Percentiles rank a stretch among this genome's conserved stretches.
Conservation (phyloP, 2,888 invertebrate genomes). For the Drosophila pseudotakahashii region DNA sequence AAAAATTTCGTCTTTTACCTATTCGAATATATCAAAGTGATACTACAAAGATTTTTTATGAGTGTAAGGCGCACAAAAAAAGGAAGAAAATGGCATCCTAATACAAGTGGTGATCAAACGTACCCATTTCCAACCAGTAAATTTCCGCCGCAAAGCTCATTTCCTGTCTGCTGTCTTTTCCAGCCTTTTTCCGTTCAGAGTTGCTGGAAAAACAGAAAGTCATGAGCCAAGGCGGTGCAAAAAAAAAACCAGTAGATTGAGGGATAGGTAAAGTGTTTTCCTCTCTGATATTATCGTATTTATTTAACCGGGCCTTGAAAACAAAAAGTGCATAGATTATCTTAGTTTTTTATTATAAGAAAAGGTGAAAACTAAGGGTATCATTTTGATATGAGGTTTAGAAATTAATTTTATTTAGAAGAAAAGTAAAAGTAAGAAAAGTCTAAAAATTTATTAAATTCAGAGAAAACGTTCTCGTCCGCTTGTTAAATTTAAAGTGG, state of each 20-base stretch:
- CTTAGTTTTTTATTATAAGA: too few species aligned
- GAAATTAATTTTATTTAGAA: too few species aligned
- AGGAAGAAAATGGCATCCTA: not conserved
- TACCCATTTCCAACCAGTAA: conserved; percentile 8
- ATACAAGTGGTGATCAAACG: not conserved
- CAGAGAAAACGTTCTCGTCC: too few species aligned
- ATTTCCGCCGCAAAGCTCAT: conserved; percentile 62
- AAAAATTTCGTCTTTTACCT: too few species aligned
- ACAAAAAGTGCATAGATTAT: not conserved
- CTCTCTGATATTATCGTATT: not conserved
- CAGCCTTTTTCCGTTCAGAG: not conserved
- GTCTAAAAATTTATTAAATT: too few species aligned
- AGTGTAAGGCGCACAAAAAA: too few species aligned
- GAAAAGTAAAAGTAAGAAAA: too few species aligned
- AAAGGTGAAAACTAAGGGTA: too few species aligned
- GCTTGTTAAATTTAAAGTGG: too few species aligned
- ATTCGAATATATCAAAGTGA: too few species aligned
- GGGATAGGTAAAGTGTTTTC: not conserved
- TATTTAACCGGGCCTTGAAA: not conserved
- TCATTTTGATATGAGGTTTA: too few species aligned
- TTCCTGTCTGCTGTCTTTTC: conserved; percentile 52
- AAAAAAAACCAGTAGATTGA: not conserved
- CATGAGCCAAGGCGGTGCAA: not conserved
- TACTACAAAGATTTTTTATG: not conserved
- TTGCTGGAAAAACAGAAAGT: not conserved